phyloP scores from a whole-genome alignment of 1,140 invertebrate species.

The Lepidurus apus region DNA sequence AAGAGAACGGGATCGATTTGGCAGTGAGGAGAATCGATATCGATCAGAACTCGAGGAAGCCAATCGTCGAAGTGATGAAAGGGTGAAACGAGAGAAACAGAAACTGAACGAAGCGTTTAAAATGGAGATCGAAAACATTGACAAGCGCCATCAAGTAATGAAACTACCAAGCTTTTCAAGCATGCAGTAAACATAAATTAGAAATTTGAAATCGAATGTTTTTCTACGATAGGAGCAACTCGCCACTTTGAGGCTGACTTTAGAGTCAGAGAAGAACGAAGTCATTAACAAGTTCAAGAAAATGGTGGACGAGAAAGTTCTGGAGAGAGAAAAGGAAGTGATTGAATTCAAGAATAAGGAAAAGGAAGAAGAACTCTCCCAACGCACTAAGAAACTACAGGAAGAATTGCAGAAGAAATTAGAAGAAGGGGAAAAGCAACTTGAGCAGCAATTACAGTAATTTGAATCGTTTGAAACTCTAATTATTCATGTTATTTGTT shows the following conservation, averaged over 20 bases:
- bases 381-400: background rate
- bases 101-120: constrained; percentile 33
- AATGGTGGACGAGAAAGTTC: constrained; percentile 50
- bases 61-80: constrained; percentile 41
- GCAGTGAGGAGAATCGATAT: constrained; percentile 37
- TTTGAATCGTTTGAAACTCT: background rate
- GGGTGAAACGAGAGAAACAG: constrained; percentile 36
- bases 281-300: constrained; percentile 54
- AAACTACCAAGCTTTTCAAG: background rate
- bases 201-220: background rate
- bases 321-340: constrained; percentile 54
- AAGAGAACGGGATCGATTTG: constrained; percentile 45
- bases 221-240: constrained; percentile 48
- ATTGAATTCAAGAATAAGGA: constrained; percentile 42
- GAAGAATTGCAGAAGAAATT: constrained; percentile 52
- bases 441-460: constrained; percentile 45
- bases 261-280: constrained; percentile 52
- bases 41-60: constrained; percentile 32
- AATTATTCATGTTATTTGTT: background rate
- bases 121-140: background rate
- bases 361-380: background rate
- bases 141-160: background rate
- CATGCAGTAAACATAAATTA: background rate
- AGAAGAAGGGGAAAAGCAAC: constrained; percentile 54
- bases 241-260: constrained; percentile 50